These are phyloP conservation scores for Sebastes kiyomatsui DNA, from an alignment of 2,797 vertebrate genomes.

Conservation along the genomic window DNA sequence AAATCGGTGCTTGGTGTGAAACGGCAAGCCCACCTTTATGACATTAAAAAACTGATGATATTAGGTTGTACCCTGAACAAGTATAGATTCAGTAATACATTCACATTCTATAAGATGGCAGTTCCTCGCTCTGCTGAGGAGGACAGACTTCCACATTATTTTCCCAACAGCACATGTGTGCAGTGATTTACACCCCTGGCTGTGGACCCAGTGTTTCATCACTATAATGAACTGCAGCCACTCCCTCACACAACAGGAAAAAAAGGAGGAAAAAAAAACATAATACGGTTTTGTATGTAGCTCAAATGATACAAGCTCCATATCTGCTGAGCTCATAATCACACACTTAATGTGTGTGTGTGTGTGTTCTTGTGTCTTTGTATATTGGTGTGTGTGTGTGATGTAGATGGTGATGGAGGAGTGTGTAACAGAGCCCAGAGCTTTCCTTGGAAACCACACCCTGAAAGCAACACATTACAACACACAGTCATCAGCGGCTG, in stretches of 20 bases:
- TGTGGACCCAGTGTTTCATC: slow-evolving; percentile 51
- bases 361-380: background rate
- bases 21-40: background rate
- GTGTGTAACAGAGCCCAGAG: slow-evolving; percentile 41
- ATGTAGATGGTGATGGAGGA: slow-evolving; percentile 32
- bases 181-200: slow-evolving; percentile 59
- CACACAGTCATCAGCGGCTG: slow-evolving; percentile 46
- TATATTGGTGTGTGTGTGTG: background rate
- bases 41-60: background rate
- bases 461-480: slow-evolving; percentile 60
- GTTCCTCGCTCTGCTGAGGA: background rate
- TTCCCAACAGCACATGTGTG: slow-evolving; percentile 54
- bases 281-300: background rate
- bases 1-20: no score
- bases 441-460: slow-evolving; percentile 64
- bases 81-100: background rate
- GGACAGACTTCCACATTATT: slow-evolving; percentile 32
- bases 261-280: background rate
- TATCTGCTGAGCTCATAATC: slow-evolving; percentile 48
- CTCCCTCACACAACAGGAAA: slow-evolving; percentile 27
- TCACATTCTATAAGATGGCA: slow-evolving; percentile 8
- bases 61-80: background rate
- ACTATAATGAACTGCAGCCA: slow-evolving; percentile 38
- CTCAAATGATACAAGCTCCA: background rate
- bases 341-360: background rate